Evolutionary conservation across 1,140 invertebrate genomes (phyloP).

Genomic region (Onthophagus taurus): DNA sequence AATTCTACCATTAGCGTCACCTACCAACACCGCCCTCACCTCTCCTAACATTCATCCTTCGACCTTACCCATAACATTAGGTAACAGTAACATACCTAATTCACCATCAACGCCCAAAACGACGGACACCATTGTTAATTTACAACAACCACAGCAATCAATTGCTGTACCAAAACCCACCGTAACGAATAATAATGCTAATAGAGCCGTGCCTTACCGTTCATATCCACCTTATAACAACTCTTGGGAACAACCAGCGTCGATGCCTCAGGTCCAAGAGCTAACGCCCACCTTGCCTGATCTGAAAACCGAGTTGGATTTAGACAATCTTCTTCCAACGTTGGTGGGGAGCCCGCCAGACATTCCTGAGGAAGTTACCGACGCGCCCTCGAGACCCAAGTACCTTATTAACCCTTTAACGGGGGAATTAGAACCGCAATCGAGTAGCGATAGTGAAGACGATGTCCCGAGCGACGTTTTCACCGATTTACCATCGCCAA

Average conservation of each 20-base stretch:
- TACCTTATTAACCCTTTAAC: slow-evolving; percentile 77
- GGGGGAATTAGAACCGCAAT: slow-evolving; percentile 72
- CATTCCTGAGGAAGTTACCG: slow-evolving; percentile 27
- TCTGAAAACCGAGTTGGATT: slow-evolving; percentile 42
- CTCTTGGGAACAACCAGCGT: slow-evolving; percentile 28
- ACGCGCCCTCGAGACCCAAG: slow-evolving; percentile 22
- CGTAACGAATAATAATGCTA: slow-evolving; percentile 3
- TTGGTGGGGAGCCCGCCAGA: slow-evolving; percentile 28
- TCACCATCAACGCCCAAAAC: slow-evolving; percentile 1
- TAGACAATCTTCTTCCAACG: slow-evolving; percentile 52
- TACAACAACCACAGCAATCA: slow-evolving; percentile 4
- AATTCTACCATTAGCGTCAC: too few relatives aligned
- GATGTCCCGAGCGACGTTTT: slow-evolving; percentile 33
- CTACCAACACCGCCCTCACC: too few relatives aligned
- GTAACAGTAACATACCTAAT: neutral
- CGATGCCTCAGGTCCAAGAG: slow-evolving; percentile 28
- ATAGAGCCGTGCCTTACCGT: slow-evolving; percentile 14
- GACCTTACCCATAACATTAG: neutral
- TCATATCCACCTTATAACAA: slow-evolving; percentile 17
- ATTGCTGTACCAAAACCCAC: slow-evolving; percentile 10
- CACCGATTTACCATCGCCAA: slow-evolving; percentile 30
- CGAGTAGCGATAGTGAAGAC: slow-evolving; percentile 40
- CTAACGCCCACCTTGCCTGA: slow-evolving; percentile 39
- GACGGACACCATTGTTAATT: slow-evolving; percentile 2
- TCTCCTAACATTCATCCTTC: too few relatives aligned